Conservation (phyloP, 2,797 vertebrate species). For the Hoplostethus mediterraneus region DNA sequence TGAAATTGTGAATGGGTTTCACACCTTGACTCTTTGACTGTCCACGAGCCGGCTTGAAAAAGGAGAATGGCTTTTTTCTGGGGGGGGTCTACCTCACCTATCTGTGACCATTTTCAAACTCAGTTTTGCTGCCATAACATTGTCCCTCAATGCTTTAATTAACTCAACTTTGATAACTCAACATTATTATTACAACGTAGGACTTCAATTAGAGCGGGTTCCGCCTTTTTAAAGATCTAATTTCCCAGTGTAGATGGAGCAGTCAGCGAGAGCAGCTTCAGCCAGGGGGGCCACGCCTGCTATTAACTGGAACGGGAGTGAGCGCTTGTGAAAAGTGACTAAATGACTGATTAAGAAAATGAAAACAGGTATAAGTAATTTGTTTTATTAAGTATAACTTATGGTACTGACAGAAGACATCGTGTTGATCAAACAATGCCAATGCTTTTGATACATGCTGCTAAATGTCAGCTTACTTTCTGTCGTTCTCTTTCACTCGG, state of each 20-base stretch:
- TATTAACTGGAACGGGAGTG: background rate
- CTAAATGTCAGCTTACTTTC: background rate
- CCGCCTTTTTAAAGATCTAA: slow-evolving; percentile 46
- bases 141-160: slow-evolving; percentile 56
- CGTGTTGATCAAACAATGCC: background rate
- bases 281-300: background rate
- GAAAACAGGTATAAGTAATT: background rate
- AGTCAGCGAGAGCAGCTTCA: slow-evolving; percentile 13
- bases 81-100: slow-evolving; percentile 10
- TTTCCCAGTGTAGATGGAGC: slow-evolving; percentile 16
- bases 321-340: background rate
- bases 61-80: slow-evolving; percentile 16
- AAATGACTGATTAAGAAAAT: background rate
- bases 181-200: slow-evolving; percentile 36
- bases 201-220: slow-evolving; percentile 34
- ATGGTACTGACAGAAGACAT: background rate
- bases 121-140: slow-evolving; percentile 37
- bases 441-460: too few species aligned
- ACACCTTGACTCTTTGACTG: slow-evolving; percentile 15
- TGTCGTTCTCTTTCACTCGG: too few species aligned
- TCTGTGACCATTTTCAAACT: slow-evolving; percentile 9
- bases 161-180: slow-evolving; percentile 48
- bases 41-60: slow-evolving; percentile 7
- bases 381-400: background rate
- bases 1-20: slow-evolving; percentile 49